Conservation (phyloP, 2,888 invertebrate genomes). For the Plagodis pulveraria region DNA sequence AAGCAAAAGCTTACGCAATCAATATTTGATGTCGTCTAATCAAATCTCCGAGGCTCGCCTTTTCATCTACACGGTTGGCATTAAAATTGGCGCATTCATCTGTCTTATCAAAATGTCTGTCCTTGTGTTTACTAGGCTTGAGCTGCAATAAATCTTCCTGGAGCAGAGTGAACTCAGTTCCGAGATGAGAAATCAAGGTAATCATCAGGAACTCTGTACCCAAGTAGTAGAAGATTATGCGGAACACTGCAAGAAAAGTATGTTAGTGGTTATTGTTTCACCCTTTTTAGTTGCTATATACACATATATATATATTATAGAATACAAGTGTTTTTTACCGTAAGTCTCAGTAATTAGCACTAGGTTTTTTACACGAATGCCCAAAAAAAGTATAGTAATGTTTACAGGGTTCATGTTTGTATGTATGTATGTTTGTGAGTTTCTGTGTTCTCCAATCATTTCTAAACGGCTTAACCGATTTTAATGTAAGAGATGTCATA, state of each 20-base stretch:
- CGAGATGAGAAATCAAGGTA: constrained; percentile 54
- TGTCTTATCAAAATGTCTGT: constrained; percentile 7
- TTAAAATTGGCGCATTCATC: constrained; percentile 6
- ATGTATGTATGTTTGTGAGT: too few relatives aligned
- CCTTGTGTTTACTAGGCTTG: constrained; percentile 29
- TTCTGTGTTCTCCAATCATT: too few relatives aligned
- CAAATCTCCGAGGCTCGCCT: constrained; percentile 28
- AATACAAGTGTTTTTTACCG: too few relatives aligned
- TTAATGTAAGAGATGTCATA: too few relatives aligned
- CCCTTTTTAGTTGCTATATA: too few relatives aligned
- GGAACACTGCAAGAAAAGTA: constrained; percentile 50
- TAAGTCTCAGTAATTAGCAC: too few relatives aligned
- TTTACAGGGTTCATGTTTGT: too few relatives aligned
- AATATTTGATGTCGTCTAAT: constrained; percentile 57
- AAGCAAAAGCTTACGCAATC: constrained; percentile 48
- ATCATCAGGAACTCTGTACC: constrained; percentile 60
- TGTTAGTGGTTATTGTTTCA: background rate
- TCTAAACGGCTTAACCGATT: too few relatives aligned
- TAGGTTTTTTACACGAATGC: too few relatives aligned
- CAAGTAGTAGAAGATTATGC: constrained; percentile 47
- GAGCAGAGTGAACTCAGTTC: constrained; percentile 55
- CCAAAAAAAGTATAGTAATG: too few relatives aligned
- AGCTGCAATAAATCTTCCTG: constrained; percentile 53
- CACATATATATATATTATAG: too few relatives aligned
- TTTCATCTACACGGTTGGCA: constrained; percentile 5